phyloP scores from a whole-genome alignment of 2,888 invertebrate genomes.

The Himalopsyche tibetana region DNA sequence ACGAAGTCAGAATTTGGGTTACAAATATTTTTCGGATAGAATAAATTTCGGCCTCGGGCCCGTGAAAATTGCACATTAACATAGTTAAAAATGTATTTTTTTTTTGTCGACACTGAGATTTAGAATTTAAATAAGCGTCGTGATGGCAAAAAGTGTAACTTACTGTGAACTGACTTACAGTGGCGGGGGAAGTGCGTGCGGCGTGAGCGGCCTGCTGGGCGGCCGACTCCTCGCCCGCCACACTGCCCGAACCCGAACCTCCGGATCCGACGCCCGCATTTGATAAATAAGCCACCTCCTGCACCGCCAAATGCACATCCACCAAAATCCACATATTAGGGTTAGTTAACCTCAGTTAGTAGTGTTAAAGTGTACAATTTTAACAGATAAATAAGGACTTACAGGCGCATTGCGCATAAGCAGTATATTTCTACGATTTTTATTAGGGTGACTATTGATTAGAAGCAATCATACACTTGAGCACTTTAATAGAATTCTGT shows the following conservation, averaged over 20 bases:
- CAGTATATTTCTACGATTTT: too few species aligned
- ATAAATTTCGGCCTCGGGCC: too few species aligned
- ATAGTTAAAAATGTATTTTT: too few species aligned
- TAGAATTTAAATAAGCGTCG: background rate
- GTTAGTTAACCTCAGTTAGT: slow-evolving; percentile 32
- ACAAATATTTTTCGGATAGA: too few species aligned
- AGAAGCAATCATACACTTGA: too few species aligned
- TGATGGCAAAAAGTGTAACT: slow-evolving; percentile 53
- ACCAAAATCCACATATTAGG: slow-evolving; percentile 26
- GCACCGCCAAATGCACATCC: slow-evolving; percentile 34
- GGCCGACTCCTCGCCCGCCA: slow-evolving; percentile 70
- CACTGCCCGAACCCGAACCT: slow-evolving; percentile 60
- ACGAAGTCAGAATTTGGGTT: too few species aligned
- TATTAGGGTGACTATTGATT: too few species aligned
- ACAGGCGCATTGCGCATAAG: too few species aligned
- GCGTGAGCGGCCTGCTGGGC: slow-evolving; percentile 68
- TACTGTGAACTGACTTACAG: slow-evolving; percentile 80
- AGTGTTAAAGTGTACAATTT: slow-evolving; percentile 24
- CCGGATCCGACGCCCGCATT: slow-evolving; percentile 24
- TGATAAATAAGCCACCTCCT: slow-evolving; percentile 58
- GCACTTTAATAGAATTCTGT: too few species aligned
- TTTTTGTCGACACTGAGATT: too few species aligned
- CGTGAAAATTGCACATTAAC: too few species aligned
- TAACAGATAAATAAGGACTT: background rate
- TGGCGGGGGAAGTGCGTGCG: slow-evolving; percentile 82